Conservation (phyloP, 2,113 vertebrate genomes). For the Anas platyrhynchos region DNA sequence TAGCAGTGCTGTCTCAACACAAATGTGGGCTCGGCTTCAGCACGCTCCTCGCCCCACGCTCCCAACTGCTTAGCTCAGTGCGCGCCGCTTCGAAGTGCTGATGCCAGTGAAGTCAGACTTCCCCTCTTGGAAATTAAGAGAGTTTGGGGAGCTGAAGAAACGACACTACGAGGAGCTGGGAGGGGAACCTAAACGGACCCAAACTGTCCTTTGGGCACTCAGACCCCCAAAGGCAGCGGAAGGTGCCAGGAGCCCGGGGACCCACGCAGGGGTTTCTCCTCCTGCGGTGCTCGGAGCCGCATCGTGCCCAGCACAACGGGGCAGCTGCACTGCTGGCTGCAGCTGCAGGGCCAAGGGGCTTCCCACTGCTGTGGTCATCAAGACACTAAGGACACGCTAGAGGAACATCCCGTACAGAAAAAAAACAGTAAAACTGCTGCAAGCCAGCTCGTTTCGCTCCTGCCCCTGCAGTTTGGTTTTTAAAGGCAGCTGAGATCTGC, state of each 20-base stretch:
- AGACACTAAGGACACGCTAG: fast-evolving
- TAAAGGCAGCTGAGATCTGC: background rate
- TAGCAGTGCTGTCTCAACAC: background rate
- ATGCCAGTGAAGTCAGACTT: background rate
- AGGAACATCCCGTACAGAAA: background rate
- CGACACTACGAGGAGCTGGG: background rate
- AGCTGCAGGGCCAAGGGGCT: background rate
- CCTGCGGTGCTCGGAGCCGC: background rate
- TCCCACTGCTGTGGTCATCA: fast-evolving
- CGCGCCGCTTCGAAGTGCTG: background rate
- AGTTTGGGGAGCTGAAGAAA: background rate
- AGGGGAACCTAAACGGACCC: background rate
- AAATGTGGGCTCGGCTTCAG: background rate
- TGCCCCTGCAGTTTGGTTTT: background rate
- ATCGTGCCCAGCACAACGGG: fast-evolving
- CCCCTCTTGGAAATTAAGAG: background rate
- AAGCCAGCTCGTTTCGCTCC: background rate
- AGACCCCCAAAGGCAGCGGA: background rate
- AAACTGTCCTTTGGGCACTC: background rate
- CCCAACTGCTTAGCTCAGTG: background rate
- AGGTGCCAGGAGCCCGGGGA: background rate
- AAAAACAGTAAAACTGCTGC: background rate
- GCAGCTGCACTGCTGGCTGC: background rate
- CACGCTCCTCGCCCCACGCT: background rate
- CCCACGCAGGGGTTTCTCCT: background rate